Evolutionary conservation across 2,797 vertebrate species (phyloP).

Genomic region (Enteromius anoplus): DNA sequence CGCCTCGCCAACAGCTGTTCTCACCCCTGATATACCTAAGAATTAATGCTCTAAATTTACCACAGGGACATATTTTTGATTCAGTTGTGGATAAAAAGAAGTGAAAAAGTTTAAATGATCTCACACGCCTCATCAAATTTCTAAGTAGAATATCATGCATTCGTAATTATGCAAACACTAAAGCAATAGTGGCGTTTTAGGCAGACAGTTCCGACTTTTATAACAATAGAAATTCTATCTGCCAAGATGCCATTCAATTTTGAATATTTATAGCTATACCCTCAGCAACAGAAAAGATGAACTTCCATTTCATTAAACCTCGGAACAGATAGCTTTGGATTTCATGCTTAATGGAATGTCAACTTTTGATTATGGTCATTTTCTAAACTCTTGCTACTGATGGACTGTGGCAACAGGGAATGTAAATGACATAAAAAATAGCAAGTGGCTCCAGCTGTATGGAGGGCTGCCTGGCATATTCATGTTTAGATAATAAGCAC

Average conservation of each 20-base stretch:
- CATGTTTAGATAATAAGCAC: conserved; percentile 34
- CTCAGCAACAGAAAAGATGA: conserved; percentile 10
- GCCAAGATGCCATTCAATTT: conserved; percentile 6
- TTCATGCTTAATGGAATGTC: conserved; percentile 13
- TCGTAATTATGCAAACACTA: conserved; percentile 31
- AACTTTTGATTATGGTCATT: conserved; percentile 33
- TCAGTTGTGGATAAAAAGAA: conserved; percentile 25
- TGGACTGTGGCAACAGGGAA: conserved; percentile 42
- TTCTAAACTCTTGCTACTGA: conserved; percentile 39
- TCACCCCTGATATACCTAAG: conserved; percentile 53
- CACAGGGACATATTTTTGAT: conserved; percentile 45
- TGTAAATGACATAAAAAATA: conserved; percentile 31
- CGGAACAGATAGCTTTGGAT: conserved; percentile 4
- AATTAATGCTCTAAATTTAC: conserved; percentile 57
- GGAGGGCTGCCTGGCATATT: conserved; percentile 20
- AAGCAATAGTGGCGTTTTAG: conserved; percentile 1
- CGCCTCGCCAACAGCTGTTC: conserved; percentile 54
- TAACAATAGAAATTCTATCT: conserved; percentile 1
- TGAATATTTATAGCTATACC: background rate
- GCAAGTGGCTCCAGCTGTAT: conserved; percentile 16
- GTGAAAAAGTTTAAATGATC: conserved; percentile 37
- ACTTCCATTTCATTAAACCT: conserved; percentile 38
- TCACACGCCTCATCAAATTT: conserved; percentile 25
- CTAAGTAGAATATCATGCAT: conserved; percentile 28
- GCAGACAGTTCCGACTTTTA: conserved; percentile 8